Evolutionary conservation across 2,888 invertebrate species (phyloP).

Genomic region (Acrobasis suavella): DNA sequence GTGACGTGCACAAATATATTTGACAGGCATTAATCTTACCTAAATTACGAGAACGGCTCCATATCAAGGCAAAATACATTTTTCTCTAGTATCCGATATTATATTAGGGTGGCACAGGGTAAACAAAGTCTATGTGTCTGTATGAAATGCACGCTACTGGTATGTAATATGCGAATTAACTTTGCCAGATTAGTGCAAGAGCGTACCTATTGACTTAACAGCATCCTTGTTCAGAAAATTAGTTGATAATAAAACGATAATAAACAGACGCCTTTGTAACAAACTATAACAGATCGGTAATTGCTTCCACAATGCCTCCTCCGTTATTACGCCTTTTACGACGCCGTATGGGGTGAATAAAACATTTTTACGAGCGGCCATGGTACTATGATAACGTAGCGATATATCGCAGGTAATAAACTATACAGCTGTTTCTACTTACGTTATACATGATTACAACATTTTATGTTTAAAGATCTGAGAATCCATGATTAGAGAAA

Average conservation of each 20-base stretch:
- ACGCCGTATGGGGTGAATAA: conserved; percentile 82
- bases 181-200: conserved; percentile 32
- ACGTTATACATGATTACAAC: conserved; percentile 16
- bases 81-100: too few species aligned
- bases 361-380: conserved; percentile 82
- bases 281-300: conserved; percentile 83
- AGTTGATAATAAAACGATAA: conserved; percentile 81
- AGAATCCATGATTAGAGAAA: conserved; percentile 1
- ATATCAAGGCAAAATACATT: too few species aligned
- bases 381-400: conserved; percentile 66
- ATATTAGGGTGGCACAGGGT: too few species aligned
- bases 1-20: too few species aligned
- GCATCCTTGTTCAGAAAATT: conserved; percentile 77
- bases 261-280: conserved; percentile 82
- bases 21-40: too few species aligned
- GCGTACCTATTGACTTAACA: conserved; percentile 63
- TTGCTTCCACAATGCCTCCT: conserved; percentile 82
- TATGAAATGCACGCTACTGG: too few species aligned
- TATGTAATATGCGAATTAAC: conserved; percentile 34
- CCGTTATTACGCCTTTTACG: conserved; percentile 83
- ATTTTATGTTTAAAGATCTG: conserved; percentile 14
- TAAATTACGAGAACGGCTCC: too few species aligned
- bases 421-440: conserved; percentile 17
- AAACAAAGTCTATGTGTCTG: too few species aligned
- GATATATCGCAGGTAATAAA: conserved; percentile 57